Base-by-base conservation (phyloP, 2,888 invertebrate species). In the Microdon myrmicae region DNA sequence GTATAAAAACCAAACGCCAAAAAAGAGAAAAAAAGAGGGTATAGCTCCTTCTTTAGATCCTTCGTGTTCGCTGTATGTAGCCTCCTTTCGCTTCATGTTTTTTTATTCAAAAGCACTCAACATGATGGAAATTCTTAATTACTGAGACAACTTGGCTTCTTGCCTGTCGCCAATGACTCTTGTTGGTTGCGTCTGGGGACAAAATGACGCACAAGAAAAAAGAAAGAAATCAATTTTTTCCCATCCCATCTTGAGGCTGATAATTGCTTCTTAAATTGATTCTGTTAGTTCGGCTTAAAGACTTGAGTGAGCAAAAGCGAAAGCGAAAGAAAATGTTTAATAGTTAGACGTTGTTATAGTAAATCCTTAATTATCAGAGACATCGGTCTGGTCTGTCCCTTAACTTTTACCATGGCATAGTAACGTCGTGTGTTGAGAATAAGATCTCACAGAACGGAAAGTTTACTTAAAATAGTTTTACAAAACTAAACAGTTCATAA, bases 211-310 rank as follows among this genome's bases (percentile, higher is more conserved):
- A 8, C 4, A 9, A 3, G 7, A 14, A 14, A 26, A 20, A 29
- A 49, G 23, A 32, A 34, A 19, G 28, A 29, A n/a, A n/a, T n/a
- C n/a, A n/a, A n/a, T n/a, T n/a, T n/a, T n/a, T 10, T 8, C 6
- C n/a, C n/a, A 4, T 9, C 26, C 39, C 20, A 23, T 13, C 32
- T 31, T 26, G 39, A 41, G 39, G 45, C 35, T 47, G 61, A 51
- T 56, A 64, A 64, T 64, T 64, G 51, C 61, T 64, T 64, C 56
- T 56, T 56, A 56, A 56, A 64, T 64, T 56, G 47, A 64, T 51
- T 64, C 47, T 45, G 56, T 56, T 61, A 22, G 56, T 56, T 56
- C 51, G 41, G 39, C 31, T 38, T 43, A 25, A 49, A 49, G 35
- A 39, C 32, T 34, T 12, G 9, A 39, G 25, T 20, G 3, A 4